These are phyloP conservation scores for Littorina saxatilis DNA, from an alignment of 1,140 invertebrate genomes.

Conservation along the genomic window DNA sequence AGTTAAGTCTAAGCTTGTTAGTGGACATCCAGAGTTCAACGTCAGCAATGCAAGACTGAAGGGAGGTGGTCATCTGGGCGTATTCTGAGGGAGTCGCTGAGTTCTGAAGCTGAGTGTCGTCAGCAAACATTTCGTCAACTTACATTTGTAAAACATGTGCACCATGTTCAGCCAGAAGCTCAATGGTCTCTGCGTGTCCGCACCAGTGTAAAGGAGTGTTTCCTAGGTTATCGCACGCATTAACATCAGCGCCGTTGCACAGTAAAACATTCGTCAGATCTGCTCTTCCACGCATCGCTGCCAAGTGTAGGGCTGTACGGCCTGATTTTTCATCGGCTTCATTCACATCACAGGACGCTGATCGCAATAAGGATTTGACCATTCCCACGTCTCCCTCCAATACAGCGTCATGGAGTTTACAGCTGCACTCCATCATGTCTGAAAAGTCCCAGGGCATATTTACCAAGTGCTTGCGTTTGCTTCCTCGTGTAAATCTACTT, in stretches of 20 bases:
- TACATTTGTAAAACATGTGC: conserved; percentile 44
- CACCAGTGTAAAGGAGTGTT: conserved; percentile 61
- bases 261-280: conserved; percentile 42
- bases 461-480: conserved; percentile 12
- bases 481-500: background rate
- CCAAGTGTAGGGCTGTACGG: conserved; percentile 48
- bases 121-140: no score
- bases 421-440: conserved; percentile 47
- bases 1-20: no score
- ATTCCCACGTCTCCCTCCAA: conserved; percentile 39
- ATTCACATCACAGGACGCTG: conserved; percentile 41
- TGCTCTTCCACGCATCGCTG: conserved; percentile 46
- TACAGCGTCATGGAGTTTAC: conserved; percentile 41
- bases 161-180: conserved; percentile 50
- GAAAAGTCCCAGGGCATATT: conserved; percentile 8
- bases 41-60: no score
- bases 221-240: conserved; percentile 45
- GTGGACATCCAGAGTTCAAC: no score
- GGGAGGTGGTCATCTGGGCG: no score
- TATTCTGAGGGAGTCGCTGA: no score
- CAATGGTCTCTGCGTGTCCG: conserved; percentile 53
- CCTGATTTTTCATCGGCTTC: conserved; percentile 42
- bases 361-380: conserved; percentile 34
- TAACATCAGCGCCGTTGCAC: conserved; percentile 47
- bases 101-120: no score